A percentile compares a stretch with the other conserved stretches of the same genome.
Conservation (phyloP, 1,140 invertebrate species). For the Diabrotica virgifera region DNA sequence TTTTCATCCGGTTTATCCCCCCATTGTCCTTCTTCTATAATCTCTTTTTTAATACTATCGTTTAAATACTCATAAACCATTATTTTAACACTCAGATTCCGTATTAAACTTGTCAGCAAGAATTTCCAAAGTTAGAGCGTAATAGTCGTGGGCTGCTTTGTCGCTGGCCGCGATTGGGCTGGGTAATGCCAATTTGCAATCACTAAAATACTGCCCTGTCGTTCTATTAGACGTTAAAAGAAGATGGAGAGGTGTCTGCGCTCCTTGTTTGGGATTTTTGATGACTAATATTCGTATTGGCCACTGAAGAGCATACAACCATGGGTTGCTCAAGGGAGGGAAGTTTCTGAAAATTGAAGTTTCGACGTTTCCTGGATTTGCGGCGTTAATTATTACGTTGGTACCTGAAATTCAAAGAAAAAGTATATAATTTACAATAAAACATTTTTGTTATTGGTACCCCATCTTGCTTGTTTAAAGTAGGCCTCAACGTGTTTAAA, state of each 20-base stretch:
- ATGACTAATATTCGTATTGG: constrained; percentile 42
- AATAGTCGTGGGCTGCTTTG: constrained; percentile 36
- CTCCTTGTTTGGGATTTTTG: constrained; percentile 45
- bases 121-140: constrained; percentile 39
- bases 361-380: constrained; percentile 49
- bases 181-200: constrained; percentile 38
- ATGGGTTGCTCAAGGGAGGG: constrained; percentile 40
- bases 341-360: constrained; percentile 45
- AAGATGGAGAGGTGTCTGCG: constrained; percentile 43
- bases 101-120: constrained; percentile 33
- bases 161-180: constrained; percentile 35
- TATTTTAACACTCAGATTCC: constrained; percentile 42
- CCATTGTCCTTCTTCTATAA: constrained; percentile 26
- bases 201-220: constrained; percentile 43
- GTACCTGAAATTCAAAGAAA: constrained; percentile 35
- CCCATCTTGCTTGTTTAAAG: too few relatives aligned
- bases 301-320: constrained; percentile 42
- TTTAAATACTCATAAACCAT: constrained; percentile 32
- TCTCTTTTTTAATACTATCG: constrained; percentile 38
- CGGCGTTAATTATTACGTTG: constrained; percentile 44
- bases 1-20: constrained; percentile 42
- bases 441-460: too few relatives aligned
- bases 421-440: not conserved
- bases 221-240: constrained; percentile 40
- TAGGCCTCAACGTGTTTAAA: too few relatives aligned